Conservation (phyloP, 2,888 invertebrate genomes). For the Lordiphosa fenestrarum region DNA sequence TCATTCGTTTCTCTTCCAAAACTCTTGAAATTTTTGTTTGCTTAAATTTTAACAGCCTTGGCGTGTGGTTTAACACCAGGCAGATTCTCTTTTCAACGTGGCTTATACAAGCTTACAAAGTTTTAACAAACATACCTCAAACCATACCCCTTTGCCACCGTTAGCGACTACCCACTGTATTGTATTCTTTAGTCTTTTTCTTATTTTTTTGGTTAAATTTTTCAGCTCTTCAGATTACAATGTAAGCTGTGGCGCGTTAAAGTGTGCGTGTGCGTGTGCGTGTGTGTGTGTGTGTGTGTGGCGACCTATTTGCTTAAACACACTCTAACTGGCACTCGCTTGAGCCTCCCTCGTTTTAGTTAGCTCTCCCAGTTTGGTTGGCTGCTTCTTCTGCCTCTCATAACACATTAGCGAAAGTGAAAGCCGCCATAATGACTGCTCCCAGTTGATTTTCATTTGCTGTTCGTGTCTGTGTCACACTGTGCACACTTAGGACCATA, state of each 20-base stretch:
- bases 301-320: constrained; percentile 70
- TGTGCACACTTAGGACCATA: constrained; percentile 56
- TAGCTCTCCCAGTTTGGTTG: constrained; percentile 23
- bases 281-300: constrained; percentile 31
- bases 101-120: too few relatives aligned
- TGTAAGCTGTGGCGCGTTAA: constrained; percentile 59
- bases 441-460: constrained; percentile 76
- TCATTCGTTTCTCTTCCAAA: too few relatives aligned
- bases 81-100: too few relatives aligned
- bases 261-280: constrained; percentile 43
- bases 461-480: constrained; percentile 64
- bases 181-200: constrained; percentile 3
- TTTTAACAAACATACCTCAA: too few relatives aligned
- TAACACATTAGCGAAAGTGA: constrained; percentile 74
- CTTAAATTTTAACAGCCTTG: too few relatives aligned
- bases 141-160: neutral
- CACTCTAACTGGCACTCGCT: constrained; percentile 38
- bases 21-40: neutral
- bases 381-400: constrained; percentile 47
- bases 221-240: constrained; percentile 60
- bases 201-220: constrained; percentile 26
- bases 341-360: constrained; percentile 29
- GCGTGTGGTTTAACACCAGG: constrained; percentile 1
- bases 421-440: constrained; percentile 75
- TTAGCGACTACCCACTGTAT: neutral